phyloP scores from a whole-genome alignment of 2,113 vertebrate genomes.

The Sebastes schlegelii region DNA sequence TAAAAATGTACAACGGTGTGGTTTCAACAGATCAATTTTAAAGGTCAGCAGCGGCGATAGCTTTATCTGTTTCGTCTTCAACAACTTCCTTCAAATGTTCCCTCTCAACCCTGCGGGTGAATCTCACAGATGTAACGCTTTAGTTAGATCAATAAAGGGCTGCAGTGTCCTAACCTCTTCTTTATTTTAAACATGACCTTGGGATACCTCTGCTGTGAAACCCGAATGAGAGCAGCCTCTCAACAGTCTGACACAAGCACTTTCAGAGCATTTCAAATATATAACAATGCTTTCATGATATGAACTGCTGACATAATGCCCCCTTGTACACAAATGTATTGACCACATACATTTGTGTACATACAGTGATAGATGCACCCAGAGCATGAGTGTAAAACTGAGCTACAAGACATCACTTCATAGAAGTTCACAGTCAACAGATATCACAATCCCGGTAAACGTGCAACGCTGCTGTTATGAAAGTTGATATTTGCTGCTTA shows the following conservation, averaged over 20 bases:
- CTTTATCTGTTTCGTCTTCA: slow-evolving; percentile 34
- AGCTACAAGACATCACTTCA: not conserved
- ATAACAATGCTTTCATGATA: slow-evolving; percentile 32
- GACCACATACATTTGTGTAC: not conserved
- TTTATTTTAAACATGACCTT: slow-evolving; percentile 54
- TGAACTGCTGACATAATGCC: slow-evolving; percentile 24
- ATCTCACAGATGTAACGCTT: slow-evolving; percentile 29
- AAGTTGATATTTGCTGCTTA: slow-evolving; percentile 60
- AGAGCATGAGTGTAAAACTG: not conserved
- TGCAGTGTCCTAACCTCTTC: slow-evolving; percentile 48
- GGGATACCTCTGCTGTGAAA: slow-evolving; percentile 42
- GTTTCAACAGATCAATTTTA: slow-evolving; percentile 53
- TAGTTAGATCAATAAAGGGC: slow-evolving; percentile 45
- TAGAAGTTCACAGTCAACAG: not conserved
- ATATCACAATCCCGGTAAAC: not conserved
- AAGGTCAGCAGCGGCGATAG: slow-evolving; percentile 33
- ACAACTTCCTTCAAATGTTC: slow-evolving; percentile 41
- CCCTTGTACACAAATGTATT: too few species aligned
- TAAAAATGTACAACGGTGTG: slow-evolving; percentile 53
- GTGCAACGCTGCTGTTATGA: slow-evolving; percentile 28
- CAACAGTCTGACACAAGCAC: slow-evolving; percentile 34
- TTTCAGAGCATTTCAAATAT: slow-evolving; percentile 42
- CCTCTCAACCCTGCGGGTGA: slow-evolving; percentile 16
- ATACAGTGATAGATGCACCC: slow-evolving; percentile 4
- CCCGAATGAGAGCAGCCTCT: slow-evolving; percentile 46